These are phyloP conservation scores for Siphamia tubifer DNA, from an alignment of 2,113 vertebrate genomes.

Conservation along the genomic window DNA sequence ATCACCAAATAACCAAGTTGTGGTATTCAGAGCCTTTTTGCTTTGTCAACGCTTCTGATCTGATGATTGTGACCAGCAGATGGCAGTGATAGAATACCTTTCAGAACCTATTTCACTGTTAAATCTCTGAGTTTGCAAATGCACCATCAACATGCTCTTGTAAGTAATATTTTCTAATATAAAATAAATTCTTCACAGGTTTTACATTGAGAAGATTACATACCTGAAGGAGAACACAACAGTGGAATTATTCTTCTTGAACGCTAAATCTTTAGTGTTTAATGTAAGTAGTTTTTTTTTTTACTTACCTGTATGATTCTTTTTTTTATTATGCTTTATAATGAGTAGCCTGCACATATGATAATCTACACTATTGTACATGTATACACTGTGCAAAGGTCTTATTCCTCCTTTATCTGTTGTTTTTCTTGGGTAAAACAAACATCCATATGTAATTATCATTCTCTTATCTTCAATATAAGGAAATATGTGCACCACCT, in stretches of 20 bases:
- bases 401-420: too few relatives aligned
- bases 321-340: neutral
- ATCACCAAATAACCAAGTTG: neutral
- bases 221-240: constrained; percentile 94
- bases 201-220: constrained; percentile 96
- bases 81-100: constrained; percentile 54
- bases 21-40: neutral
- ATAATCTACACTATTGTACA: too few relatives aligned
- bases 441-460: too few relatives aligned
- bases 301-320: neutral
- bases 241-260: constrained; percentile 95
- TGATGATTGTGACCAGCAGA: constrained; percentile 62
- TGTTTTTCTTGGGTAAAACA: too few relatives aligned
- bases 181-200: constrained; percentile 79
- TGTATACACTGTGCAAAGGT: too few relatives aligned
- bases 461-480: too few relatives aligned
- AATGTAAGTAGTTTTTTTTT: constrained; percentile 87
- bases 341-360: too few relatives aligned
- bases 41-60: too few relatives aligned
- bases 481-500: too few relatives aligned
- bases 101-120: neutral
- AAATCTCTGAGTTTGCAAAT: neutral
- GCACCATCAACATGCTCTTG: neutral
- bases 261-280: constrained; percentile 92
- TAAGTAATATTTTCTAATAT: neutral